Evolutionary conservation across 1,140 invertebrate species (phyloP), one percentile per base, ranked within the genome.

Genomic region (Olivierus martensii): DNA sequence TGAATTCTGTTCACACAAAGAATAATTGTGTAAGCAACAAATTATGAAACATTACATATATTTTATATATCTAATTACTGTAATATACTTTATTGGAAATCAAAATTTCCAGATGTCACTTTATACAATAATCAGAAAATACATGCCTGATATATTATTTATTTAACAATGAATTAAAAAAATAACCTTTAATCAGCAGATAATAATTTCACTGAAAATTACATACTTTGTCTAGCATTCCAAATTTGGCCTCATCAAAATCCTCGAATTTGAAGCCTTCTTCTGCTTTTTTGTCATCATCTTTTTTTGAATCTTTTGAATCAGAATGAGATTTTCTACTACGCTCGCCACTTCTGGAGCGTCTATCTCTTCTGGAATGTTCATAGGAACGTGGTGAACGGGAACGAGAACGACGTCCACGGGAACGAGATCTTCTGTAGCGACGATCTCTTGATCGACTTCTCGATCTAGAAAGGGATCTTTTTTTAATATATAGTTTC

Each of bases 341-440:
- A 35, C 51, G 39, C 38, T 55, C 58, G 28, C 47, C 44, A 21
- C 41, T 38, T 12, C 46, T 37, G 46, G 50, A 48, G 18, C 47
- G 17, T 11, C 49, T 46, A 41, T 61, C 58, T 48, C 52, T 45
- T 28, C 54, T 53, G 10, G 51, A 53, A 22, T 53, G 28, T 15
- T 52, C 50, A n/a, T 42, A 49, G 36, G 61, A 52, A 38, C 63
- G 60, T 46, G 63, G 60, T 14, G 59, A 55, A 10, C 61, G 43
- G 42, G 64, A 66, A 35, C 61, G 46, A 42, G 61, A 28, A 10
- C 46, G 17, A 9, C 57, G 17, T 11, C 51, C 51, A 14, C 48
- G 46, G 18, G 58, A 59, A 11, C 58, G 35, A 5, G 55, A 53
- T 21, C 58, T 52, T 6, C 55, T 42, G 7, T 28, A 28, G 28